Conservation (phyloP, 2,888 invertebrate genomes). For the Pseudococcus longispinus region DNA sequence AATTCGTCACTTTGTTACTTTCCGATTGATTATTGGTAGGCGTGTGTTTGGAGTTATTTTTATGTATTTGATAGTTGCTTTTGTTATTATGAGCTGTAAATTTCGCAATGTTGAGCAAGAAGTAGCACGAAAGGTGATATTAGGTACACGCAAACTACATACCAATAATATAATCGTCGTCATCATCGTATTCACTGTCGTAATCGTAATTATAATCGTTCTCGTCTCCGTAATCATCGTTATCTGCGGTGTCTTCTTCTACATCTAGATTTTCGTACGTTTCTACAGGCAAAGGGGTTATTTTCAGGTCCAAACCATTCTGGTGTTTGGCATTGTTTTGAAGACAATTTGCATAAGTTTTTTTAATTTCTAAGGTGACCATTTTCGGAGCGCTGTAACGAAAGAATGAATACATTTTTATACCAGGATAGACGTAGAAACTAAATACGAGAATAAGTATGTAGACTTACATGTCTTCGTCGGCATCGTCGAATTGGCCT, state of each 20-base stretch:
- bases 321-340: neutral
- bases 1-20: constrained; percentile 71
- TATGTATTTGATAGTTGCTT: neutral
- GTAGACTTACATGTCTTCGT: constrained; percentile 32
- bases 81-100: constrained; percentile 11
- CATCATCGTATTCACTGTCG: constrained; percentile 35
- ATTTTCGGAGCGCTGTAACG: neutral
- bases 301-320: neutral
- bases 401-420: neutral
- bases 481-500: constrained; percentile 50
- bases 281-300: neutral
- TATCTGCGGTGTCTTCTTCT: neutral
- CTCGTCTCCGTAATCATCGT: neutral
- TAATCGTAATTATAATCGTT: neutral
- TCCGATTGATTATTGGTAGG: constrained; percentile 67
- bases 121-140: neutral
- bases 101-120: neutral
- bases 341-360: neutral
- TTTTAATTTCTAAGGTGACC: neutral
- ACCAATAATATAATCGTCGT: constrained; percentile 19
- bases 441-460: neutral
- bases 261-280: neutral
- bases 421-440: neutral
- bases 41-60: neutral
- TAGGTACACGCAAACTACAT: neutral